Conservation (phyloP, 2,888 invertebrate genomes). For the Heliconius hortense region DNA sequence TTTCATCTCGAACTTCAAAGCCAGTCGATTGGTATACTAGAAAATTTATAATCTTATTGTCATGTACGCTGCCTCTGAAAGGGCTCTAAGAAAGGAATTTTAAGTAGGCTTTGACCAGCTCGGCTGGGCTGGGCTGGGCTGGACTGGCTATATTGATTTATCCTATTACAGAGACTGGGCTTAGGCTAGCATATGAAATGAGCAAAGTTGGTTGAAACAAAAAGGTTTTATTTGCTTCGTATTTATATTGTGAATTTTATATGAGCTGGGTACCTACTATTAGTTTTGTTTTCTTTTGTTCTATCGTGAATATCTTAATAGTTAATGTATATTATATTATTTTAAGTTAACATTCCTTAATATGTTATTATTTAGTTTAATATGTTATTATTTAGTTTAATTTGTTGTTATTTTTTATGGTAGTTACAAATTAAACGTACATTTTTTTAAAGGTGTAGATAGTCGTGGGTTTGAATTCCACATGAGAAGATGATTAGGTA, state of each 20-base stretch:
- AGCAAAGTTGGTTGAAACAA: conserved; percentile 21
- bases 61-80: conserved; percentile 34
- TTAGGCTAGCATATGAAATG: conserved; percentile 21
- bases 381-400: background rate
- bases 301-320: conserved; percentile 10
- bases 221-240: conserved; percentile 21
- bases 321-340: background rate
- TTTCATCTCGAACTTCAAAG: conserved; percentile 27
- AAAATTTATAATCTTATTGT: conserved; percentile 38
- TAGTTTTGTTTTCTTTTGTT: conserved; percentile 11
- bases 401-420: background rate
- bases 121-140: conserved; percentile 25
- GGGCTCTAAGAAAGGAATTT: conserved; percentile 41
- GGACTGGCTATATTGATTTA: conserved; percentile 37
- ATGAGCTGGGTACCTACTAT: background rate
- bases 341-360: background rate
- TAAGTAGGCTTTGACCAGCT: conserved; percentile 39
- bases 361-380: background rate
- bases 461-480: too few species aligned
- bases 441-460: too few species aligned
- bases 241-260: conserved; percentile 22
- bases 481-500: too few species aligned
- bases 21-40: conserved; percentile 33
- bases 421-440: too few species aligned
- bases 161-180: conserved; percentile 19